phyloP scores from a whole-genome alignment of 2,113 vertebrate genomes.

The Glaucidium brasilianum region DNA sequence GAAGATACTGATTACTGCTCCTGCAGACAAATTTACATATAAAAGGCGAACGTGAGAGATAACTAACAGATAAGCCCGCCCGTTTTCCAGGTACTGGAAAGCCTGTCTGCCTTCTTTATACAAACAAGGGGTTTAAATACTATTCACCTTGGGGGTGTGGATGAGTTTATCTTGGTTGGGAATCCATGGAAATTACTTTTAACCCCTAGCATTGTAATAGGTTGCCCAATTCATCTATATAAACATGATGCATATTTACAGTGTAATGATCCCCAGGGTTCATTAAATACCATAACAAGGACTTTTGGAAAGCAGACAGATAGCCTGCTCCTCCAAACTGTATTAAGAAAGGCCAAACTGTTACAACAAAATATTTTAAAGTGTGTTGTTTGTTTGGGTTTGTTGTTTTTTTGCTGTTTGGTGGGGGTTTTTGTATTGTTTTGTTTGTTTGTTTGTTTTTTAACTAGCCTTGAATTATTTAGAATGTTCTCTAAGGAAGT shows the following conservation, averaged over 20 bases:
- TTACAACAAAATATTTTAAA: background rate
- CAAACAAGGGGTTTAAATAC: constrained; percentile 42
- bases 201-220: constrained; percentile 7
- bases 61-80: constrained; percentile 52
- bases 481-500: background rate
- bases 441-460: background rate
- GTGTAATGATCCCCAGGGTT: constrained; percentile 9
- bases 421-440: too few relatives aligned
- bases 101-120: constrained; percentile 56
- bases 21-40: constrained; percentile 28
- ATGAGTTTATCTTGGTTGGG: constrained; percentile 39
- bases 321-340: background rate
- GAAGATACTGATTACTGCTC: background rate
- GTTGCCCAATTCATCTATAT: constrained; percentile 31
- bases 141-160: constrained; percentile 31
- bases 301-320: constrained; percentile 19
- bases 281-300: constrained; percentile 40
- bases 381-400: background rate
- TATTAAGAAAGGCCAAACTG: constrained; percentile 3
- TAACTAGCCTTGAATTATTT: background rate
- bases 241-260: constrained; percentile 15
- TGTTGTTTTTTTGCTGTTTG: background rate
- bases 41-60: constrained; percentile 45
- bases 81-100: constrained; percentile 57
- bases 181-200: constrained; percentile 50